These are phyloP conservation scores for Microctonus aethiopoides DNA, from an alignment of 2,888 invertebrate species.

Conservation along the genomic window DNA sequence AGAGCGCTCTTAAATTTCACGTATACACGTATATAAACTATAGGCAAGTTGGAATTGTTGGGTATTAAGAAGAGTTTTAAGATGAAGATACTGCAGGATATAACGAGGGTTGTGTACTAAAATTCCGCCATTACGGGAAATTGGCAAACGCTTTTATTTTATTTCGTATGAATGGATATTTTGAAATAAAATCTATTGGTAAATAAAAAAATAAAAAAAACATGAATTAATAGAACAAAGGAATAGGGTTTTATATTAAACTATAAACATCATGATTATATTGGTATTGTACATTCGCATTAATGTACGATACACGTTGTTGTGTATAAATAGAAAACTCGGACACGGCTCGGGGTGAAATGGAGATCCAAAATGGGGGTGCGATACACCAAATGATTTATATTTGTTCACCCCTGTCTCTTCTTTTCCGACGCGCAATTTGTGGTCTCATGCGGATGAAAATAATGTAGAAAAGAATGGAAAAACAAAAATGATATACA, in stretches of 20 bases:
- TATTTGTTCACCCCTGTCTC: constrained; percentile 3
- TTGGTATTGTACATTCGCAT: not conserved
- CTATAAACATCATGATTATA: not conserved
- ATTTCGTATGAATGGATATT: not conserved
- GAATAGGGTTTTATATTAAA: not conserved
- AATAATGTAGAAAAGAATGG: not conserved
- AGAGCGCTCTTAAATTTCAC: not conserved
- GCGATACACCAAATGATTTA: constrained; percentile 14
- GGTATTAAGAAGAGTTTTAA: not conserved
- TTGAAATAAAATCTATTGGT: too few relatives aligned
- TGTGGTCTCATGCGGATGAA: not conserved
- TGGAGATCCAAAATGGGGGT: constrained; percentile 1
- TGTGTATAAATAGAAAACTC: constrained; percentile 19
- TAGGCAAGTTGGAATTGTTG: not conserved
- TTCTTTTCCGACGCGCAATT: not conserved
- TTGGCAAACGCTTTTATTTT: not conserved
- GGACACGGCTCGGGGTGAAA: constrained; percentile 11
- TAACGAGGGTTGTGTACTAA: not conserved
- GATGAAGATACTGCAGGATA: not conserved
- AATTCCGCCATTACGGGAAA: not conserved
- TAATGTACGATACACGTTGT: not conserved
- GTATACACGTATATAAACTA: not conserved
- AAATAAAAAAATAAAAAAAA: not conserved
- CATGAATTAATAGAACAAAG: not conserved
- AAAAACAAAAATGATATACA: too few relatives aligned